These are phyloP conservation scores for Cassiopea andromeda DNA, from an alignment of 30 jellyfish, hydroid and myxozoan species.

Conservation along the genomic window DNA sequence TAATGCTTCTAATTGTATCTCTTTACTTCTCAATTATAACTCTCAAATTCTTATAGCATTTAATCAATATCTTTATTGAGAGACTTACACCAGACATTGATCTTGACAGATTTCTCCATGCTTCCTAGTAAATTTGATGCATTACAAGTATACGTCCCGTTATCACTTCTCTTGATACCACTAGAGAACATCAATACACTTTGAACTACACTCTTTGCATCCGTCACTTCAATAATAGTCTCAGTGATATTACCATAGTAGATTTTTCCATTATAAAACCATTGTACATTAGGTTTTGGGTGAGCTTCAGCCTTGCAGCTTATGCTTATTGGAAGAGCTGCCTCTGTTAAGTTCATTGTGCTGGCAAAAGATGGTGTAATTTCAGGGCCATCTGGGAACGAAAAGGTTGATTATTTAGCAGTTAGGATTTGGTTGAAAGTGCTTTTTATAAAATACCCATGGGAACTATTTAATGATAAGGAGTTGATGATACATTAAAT, in stretches of 20 bases:
- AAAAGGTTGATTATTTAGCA: background rate
- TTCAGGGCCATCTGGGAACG: constrained; percentile 57
- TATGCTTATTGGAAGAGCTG: constrained; percentile 4
- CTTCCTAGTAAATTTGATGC: constrained; percentile 65
- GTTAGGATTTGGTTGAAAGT: background rate
- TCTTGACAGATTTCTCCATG: constrained; percentile 1
- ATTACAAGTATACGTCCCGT: constrained; percentile 67
- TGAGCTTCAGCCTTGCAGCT: constrained; percentile 36
- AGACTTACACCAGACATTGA: constrained; percentile 79
- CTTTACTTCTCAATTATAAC: too few relatives aligned
- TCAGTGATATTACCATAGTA: constrained; percentile 16
- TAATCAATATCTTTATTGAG: background rate
- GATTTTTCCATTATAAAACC: constrained; percentile 33
- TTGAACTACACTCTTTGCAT: constrained; percentile 18
- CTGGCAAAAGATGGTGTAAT: constrained; percentile 46
- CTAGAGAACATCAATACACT: constrained; percentile 48
- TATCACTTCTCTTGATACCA: constrained; percentile 54
- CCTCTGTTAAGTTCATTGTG: constrained; percentile 48
- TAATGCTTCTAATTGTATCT: too few relatives aligned
- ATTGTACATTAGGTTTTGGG: constrained; percentile 44
- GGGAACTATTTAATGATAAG: too few relatives aligned
- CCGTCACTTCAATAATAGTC: background rate
- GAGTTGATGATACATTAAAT: too few relatives aligned
- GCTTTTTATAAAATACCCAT: background rate
- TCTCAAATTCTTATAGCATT: too few relatives aligned